A percentile compares a stretch with the other conserved stretches of the same genome.
Conservation (phyloP, 2,888 invertebrate species). For the Plagodis pulveraria region DNA sequence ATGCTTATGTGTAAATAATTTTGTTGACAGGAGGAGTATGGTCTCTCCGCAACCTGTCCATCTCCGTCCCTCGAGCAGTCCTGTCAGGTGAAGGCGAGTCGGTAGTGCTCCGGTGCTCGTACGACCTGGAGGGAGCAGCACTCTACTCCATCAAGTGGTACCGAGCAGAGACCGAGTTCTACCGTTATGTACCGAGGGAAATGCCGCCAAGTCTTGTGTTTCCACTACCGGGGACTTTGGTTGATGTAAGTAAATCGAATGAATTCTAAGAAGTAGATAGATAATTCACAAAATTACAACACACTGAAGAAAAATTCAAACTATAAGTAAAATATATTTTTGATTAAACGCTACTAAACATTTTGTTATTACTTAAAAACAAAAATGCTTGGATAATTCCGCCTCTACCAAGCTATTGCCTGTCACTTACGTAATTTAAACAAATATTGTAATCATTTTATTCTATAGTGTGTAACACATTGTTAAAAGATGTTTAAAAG, state of each 20-base stretch:
- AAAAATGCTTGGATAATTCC: no score
- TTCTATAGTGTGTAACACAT: no score
- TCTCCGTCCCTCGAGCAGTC: slow-evolving; percentile 83
- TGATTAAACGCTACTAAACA: no score
- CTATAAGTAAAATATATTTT: no score
- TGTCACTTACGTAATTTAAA: no score
- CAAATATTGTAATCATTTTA: no score
- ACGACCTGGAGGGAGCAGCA: slow-evolving; percentile 86
- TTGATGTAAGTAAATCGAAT: slow-evolving; percentile 86
- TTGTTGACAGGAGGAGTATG: slow-evolving; percentile 70
- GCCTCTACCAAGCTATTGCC: no score
- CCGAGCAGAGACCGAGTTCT: slow-evolving; percentile 89
- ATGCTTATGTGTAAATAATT: not conserved
- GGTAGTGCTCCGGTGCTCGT: slow-evolving; percentile 83
- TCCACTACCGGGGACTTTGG: slow-evolving; percentile 87
- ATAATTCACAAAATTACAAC: no score
- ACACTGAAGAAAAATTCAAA: no score
- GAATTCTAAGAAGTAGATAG: no score
- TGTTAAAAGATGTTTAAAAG: no score
- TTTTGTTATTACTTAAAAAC: no score
- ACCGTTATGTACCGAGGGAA: slow-evolving; percentile 90
- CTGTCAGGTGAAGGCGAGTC: slow-evolving; percentile 80
- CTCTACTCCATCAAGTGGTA: slow-evolving; percentile 90
- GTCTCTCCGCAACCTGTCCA: slow-evolving; percentile 76
- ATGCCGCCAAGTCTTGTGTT: slow-evolving; percentile 89